phyloP scores from a whole-genome alignment of 2,888 invertebrate species.

The Mechanitis messenoides region DNA sequence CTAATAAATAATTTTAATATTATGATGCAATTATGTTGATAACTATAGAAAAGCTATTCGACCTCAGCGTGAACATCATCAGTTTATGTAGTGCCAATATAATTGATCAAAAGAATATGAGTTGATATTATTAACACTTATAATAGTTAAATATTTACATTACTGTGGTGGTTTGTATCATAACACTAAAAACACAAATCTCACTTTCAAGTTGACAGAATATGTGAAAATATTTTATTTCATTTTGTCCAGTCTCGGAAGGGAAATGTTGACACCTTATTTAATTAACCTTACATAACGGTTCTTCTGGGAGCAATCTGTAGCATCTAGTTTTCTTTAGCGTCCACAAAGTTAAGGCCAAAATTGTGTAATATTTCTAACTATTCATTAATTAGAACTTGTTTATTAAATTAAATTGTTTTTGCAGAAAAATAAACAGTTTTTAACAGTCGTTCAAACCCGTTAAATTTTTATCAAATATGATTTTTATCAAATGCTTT shows the following conservation, averaged over 20 bases:
- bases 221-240: background rate
- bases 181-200: slow-evolving; percentile 2
- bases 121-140: no score
- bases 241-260: slow-evolving; percentile 3
- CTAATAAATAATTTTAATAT: no score
- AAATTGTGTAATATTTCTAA: slow-evolving; percentile 5
- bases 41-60: no score
- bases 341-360: slow-evolving; percentile 1
- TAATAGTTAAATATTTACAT: no score
- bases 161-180: background rate
- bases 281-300: slow-evolving; percentile 15
- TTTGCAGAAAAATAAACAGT: no score
- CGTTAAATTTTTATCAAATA: no score
- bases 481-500: no score
- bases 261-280: slow-evolving; percentile 5
- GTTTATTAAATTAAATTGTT: background rate
- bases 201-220: slow-evolving; percentile 2
- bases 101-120: no score
- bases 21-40: no score
- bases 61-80: no score
- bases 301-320: slow-evolving; percentile 13
- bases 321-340: slow-evolving; percentile 6
- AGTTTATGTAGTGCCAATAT: no score
- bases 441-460: background rate
- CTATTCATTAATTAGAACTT: background rate